These are phyloP conservation scores for Drosophila sp. DNA, from an alignment of 1,140 invertebrate genomes.

Conservation along the genomic window DNA sequence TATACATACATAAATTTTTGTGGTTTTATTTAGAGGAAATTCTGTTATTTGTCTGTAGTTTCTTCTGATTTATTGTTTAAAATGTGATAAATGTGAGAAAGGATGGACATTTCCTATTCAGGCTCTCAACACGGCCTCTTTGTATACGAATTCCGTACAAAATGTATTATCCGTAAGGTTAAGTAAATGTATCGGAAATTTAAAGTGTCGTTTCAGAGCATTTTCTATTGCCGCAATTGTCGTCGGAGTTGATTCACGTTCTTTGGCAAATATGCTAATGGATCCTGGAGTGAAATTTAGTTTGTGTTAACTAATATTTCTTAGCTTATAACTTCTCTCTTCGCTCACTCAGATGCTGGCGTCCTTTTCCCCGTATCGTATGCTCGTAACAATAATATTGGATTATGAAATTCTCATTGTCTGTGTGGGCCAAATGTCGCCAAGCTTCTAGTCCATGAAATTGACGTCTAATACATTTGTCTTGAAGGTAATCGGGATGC, in stretches of 20 bases:
- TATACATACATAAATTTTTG: neutral
- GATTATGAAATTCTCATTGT: conserved; percentile 18
- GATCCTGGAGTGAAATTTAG: conserved; percentile 8
- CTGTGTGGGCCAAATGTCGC: conserved; percentile 12
- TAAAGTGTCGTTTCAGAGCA: conserved; percentile 25
- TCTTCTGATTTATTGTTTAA: neutral
- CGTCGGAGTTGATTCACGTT: neutral
- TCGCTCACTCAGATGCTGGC: conserved; percentile 15
- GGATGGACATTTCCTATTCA: conserved; percentile 4
- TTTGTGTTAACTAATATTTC: neutral
- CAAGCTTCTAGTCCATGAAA: conserved; percentile 1
- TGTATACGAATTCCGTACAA: conserved; percentile 17
- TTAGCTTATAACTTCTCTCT: neutral
- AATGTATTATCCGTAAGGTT: conserved; percentile 25
- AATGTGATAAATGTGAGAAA: neutral
- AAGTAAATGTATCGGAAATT: conserved; percentile 21
- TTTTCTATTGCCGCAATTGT: neutral
- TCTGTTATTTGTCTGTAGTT: neutral
- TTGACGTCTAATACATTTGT: conserved; percentile 9
- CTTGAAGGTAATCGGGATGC: conserved; percentile 16
- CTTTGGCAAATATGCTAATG: conserved; percentile 16
- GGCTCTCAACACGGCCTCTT: conserved; percentile 1
- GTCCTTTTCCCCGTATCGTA: neutral
- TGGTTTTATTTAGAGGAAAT: neutral
- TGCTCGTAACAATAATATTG: conserved; percentile 26